Conservation (phyloP, 2,888 invertebrate species). For the Papilio gigon region DNA sequence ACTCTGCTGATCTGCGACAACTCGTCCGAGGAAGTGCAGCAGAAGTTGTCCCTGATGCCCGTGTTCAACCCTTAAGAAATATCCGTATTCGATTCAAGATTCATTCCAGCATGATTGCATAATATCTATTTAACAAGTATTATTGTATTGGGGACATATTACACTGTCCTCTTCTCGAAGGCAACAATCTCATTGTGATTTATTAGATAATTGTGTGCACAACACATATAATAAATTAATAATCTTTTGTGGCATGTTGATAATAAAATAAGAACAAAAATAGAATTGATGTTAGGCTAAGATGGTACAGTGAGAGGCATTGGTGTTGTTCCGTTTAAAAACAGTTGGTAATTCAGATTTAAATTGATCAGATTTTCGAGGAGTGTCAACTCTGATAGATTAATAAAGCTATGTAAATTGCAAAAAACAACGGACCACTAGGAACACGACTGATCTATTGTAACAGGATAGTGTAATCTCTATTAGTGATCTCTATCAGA, state of each 20-base stretch:
- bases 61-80: constrained; percentile 67
- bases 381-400: background rate
- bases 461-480: constrained; percentile 32
- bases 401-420: constrained; percentile 32
- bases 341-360: background rate
- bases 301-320: background rate
- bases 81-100: background rate
- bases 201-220: background rate
- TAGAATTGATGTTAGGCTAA: constrained; percentile 9
- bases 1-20: constrained; percentile 85
- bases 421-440: constrained; percentile 28
- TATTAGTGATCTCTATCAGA: constrained; percentile 36
- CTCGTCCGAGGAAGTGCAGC: constrained; percentile 77
- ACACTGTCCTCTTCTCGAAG: constrained; percentile 4
- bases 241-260: background rate
- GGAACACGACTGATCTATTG: constrained; percentile 20
- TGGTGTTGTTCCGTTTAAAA: background rate
- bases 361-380: background rate
- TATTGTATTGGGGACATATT: constrained; percentile 1
- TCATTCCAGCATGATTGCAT: constrained; percentile 3
- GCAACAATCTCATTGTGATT: constrained; percentile 10
- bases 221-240: constrained; percentile 4
- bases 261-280: constrained; percentile 19
- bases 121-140: constrained; percentile 1
- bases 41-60: constrained; percentile 78